A percentile compares a stretch with the other conserved stretches of the same genome.
Conservation (phyloP, 2,888 invertebrate species). For the Leptopilina drosophilae region DNA sequence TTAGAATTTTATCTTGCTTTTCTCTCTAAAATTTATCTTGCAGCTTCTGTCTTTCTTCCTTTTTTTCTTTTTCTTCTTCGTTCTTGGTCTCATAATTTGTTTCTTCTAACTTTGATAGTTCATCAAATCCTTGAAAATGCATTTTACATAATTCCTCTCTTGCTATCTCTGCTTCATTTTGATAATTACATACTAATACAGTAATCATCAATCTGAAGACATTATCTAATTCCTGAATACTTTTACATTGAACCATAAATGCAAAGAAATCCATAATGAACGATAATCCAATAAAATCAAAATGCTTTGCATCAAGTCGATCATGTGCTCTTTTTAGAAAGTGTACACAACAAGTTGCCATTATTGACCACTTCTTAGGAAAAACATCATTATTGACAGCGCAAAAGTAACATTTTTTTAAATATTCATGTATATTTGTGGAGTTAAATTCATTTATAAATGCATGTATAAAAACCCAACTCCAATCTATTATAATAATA, state of each 20-base stretch:
- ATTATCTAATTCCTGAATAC: not conserved
- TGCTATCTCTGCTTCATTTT: too few relatives aligned
- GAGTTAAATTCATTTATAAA: not conserved
- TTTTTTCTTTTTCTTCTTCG: too few relatives aligned
- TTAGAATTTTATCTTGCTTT: not conserved
- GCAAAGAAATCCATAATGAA: not conserved
- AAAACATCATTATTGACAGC: not conserved
- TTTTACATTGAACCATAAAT: slow-evolving; percentile 1
- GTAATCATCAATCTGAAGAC: too few relatives aligned
- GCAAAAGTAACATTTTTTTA: not conserved
- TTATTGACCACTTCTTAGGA: not conserved
- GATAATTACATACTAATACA: too few relatives aligned
- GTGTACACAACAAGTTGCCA: not conserved
- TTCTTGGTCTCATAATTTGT: too few relatives aligned
- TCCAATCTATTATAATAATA: slow-evolving; percentile 7
- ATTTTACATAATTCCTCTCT: too few relatives aligned
- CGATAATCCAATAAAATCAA: not conserved
- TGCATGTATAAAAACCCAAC: slow-evolving; percentile 3
- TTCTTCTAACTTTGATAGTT: too few relatives aligned
- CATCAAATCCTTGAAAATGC: too few relatives aligned
- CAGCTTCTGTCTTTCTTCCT: not conserved
- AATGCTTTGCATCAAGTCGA: not conserved
- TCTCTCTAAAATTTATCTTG: not conserved
- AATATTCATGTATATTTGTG: not conserved
- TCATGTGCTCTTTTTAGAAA: not conserved